Evolutionary conservation across 2,113 vertebrate species (phyloP).

Genomic region (Rhagologus leucostigma): DNA sequence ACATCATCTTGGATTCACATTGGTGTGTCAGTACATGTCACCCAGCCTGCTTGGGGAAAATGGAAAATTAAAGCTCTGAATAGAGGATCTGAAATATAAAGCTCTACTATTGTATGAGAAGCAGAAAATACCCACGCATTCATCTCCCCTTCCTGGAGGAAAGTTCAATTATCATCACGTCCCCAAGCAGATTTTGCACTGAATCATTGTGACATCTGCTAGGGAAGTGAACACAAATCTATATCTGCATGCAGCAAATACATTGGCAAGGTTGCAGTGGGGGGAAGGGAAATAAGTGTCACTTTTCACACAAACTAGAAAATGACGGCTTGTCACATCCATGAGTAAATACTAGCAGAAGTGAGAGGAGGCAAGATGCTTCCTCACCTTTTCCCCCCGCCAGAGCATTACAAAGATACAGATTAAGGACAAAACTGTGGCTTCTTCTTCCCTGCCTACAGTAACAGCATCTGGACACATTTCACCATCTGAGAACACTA

Average conservation of each 20-base stretch:
- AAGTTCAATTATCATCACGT: not conserved
- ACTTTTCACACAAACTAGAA: slow-evolving; percentile 19
- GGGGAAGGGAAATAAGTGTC: not conserved
- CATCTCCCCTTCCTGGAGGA: not conserved
- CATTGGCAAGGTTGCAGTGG: not conserved
- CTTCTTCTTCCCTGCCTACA: not conserved
- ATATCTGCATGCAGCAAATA: not conserved
- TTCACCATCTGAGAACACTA: not conserved
- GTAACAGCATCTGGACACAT: not conserved
- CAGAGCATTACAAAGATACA: not conserved
- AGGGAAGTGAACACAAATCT: slow-evolving; percentile 33
- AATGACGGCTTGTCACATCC: slow-evolving; percentile 10
- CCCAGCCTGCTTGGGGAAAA: not conserved
- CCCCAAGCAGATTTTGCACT: slow-evolving; percentile 11
- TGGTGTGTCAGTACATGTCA: not conserved
- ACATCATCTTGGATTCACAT: not conserved
- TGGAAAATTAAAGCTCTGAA: not conserved
- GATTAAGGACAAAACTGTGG: not conserved
- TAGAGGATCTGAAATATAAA: not conserved
- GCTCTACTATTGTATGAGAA: not conserved
- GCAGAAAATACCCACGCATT: not conserved
- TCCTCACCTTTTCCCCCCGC: not conserved
- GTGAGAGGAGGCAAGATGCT: not conserved
- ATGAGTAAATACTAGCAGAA: not conserved
- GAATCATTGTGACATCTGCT: slow-evolving; percentile 32